Percentiles rank a stretch among this genome's conserved stretches.
These are phyloP conservation scores for Sandelia bainsii DNA, from an alignment of 2,797 vertebrate genomes.

Conservation along the genomic window DNA sequence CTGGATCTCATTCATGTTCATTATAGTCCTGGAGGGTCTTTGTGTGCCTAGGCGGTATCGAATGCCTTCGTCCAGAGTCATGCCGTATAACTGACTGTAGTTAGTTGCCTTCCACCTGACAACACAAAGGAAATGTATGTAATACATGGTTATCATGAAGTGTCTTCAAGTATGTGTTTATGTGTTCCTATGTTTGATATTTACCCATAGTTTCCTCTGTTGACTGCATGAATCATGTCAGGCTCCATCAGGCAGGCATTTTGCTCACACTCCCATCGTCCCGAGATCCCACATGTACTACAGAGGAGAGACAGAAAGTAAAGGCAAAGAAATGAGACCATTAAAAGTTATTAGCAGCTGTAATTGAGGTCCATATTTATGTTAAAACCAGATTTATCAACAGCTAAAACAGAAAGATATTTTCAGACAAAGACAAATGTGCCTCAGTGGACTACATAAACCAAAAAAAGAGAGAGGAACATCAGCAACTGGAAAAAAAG, in stretches of 20 bases:
- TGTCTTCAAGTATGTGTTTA: background rate
- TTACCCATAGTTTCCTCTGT: conserved; percentile 91
- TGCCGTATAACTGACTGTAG: conserved; percentile 94
- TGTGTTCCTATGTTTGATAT: background rate
- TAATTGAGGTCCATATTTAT: conserved; percentile 4
- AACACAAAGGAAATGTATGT: conserved; percentile 8
- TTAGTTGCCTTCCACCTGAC: conserved; percentile 93
- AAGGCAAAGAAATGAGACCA: conserved; percentile 8
- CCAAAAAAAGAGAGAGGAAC: conserved; percentile 39
- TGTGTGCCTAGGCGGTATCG: conserved; percentile 92
- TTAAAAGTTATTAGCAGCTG: conserved; percentile 22
- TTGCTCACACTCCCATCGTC: conserved; percentile 93
- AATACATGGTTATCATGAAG: background rate
- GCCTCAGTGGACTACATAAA: conserved; percentile 56
- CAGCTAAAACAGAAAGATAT: conserved; percentile 13
- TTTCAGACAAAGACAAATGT: conserved; percentile 7
- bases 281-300: conserved; percentile 88
- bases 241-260: conserved; percentile 90
- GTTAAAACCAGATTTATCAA: conserved; percentile 2
- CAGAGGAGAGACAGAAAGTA: conserved; percentile 12
- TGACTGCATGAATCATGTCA: conserved; percentile 89
- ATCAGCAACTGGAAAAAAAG: conserved; percentile 9
- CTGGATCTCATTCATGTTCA: conserved; percentile 98
- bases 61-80: conserved; percentile 94
- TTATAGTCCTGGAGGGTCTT: conserved; percentile 89